Base-by-base conservation (phyloP, 2,113 vertebrate species). In the Elaphurus davidianus region DNA sequence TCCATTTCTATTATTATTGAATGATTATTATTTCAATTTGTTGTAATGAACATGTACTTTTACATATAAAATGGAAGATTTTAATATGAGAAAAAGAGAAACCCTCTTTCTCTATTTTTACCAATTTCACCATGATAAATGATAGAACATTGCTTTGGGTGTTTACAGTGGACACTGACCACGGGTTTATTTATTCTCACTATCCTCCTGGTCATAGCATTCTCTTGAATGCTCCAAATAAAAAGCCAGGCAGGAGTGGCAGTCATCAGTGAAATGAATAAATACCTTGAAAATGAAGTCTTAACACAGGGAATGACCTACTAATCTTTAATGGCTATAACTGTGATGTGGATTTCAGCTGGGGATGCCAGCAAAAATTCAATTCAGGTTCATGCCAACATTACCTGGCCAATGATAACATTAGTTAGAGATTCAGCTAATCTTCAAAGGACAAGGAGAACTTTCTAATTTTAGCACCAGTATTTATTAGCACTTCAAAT, bases 271-370 rank as follows among this genome's bases (percentile, higher is more conserved):
- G 90, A 87, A 95, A 94, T 91, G 90, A 97, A 92, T 76, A 90
- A 90, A 94, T 95, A 95, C 86, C 97, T 98, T 93, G 93, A 91
- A 96, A 96, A 96, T 97, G 79, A 97, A 97, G 55, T 97, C 87
- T 94, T 90, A 86, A 84, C 87, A 92, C 59, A 62, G 74, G 27
- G 85, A 90, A 36, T 91, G 96, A 90, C 54, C 71, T 59, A 45
- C 47, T 97, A 67, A 88, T 97, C 95, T 92, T 40, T 40, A 79
- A 79, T 33, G 87, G 50, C 90, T 90, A 64, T 94, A 90, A 36
- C 52, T 87, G 54, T 30, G 57, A 79, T 95, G 33, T 78, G 76
- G 40, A 59, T 79, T 95, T 96, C 93, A 64, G 57, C 50, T 13
- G 57, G 57, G 45, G 76, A 55, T 83, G 67, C 60, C 47, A 71